Conservation (phyloP, 2,113 vertebrate species). For the Origma solitaria region DNA sequence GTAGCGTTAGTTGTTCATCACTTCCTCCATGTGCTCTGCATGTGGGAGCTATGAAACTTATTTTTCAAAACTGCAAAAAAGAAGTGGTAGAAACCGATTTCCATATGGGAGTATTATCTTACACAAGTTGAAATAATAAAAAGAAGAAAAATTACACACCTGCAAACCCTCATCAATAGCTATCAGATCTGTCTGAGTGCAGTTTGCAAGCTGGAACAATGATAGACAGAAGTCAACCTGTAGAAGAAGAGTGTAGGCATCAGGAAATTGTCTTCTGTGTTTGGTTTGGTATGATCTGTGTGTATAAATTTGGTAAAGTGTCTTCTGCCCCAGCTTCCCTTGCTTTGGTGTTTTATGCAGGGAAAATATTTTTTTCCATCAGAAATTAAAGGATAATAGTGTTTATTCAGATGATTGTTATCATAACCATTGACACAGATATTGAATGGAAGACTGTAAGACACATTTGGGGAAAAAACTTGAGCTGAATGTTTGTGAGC, state of each 20-base stretch:
- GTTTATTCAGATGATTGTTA: not conserved
- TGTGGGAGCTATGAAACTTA: not conserved
- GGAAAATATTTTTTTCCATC: not conserved
- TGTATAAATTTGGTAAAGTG: not conserved
- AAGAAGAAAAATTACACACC: not conserved
- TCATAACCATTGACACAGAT: not conserved
- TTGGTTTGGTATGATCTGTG: not conserved
- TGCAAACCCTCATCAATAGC: not conserved
- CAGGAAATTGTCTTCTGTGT: not conserved
- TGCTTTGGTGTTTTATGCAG: not conserved
- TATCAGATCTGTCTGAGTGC: not conserved
- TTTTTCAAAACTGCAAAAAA: not conserved
- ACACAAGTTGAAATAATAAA: not conserved
- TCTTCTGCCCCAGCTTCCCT: accelerated
- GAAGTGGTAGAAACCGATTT: not conserved
- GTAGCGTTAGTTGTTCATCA: not conserved
- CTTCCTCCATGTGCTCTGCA: not conserved
- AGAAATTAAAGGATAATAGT: not conserved
- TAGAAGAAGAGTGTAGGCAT: not conserved
- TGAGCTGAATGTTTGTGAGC: not conserved
- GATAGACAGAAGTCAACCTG: not conserved
- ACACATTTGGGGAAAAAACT: not conserved
- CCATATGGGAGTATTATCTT: not conserved
- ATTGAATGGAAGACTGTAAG: not conserved
- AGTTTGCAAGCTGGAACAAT: not conserved